These are phyloP conservation scores for Cygnus atratus DNA, from an alignment of 2,113 vertebrate genomes.

Conservation along the genomic window DNA sequence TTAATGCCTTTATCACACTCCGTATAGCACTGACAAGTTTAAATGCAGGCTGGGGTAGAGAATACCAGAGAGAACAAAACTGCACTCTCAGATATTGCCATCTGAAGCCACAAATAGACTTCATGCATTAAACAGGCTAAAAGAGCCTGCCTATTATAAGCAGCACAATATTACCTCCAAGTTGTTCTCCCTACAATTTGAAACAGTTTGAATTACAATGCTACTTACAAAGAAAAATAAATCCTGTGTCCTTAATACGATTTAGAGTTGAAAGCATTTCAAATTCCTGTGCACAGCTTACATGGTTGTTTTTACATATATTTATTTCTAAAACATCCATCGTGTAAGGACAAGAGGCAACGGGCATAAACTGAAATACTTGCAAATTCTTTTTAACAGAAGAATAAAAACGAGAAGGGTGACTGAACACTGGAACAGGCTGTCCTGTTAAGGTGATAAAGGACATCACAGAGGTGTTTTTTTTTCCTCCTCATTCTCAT, in stretches of 20 bases:
- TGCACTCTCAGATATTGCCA: not conserved
- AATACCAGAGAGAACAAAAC: not conserved
- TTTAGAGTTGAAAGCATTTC: not conserved
- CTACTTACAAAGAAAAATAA: not conserved
- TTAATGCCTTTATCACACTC: not conserved
- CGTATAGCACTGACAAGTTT: not conserved
- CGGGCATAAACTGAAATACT: not conserved
- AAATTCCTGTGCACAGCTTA: not conserved
- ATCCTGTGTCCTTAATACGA: not conserved
- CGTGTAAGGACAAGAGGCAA: not conserved
- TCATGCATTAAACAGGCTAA: not conserved
- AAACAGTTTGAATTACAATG: not conserved
- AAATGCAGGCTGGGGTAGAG: not conserved
- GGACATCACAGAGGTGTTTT: not conserved
- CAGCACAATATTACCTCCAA: not conserved
- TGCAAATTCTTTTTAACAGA: not conserved
- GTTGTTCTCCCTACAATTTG: not conserved
- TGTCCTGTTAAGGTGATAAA: not conserved
- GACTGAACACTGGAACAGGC: not conserved
- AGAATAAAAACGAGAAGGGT: not conserved
- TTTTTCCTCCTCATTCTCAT: not conserved
- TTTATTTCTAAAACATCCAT: fast-evolving
- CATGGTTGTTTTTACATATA: fast-evolving
- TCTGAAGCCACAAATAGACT: not conserved
- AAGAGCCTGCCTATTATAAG: not conserved